Base-by-base conservation (phyloP, 2,888 invertebrate species). In the Terebella lapidaria region DNA sequence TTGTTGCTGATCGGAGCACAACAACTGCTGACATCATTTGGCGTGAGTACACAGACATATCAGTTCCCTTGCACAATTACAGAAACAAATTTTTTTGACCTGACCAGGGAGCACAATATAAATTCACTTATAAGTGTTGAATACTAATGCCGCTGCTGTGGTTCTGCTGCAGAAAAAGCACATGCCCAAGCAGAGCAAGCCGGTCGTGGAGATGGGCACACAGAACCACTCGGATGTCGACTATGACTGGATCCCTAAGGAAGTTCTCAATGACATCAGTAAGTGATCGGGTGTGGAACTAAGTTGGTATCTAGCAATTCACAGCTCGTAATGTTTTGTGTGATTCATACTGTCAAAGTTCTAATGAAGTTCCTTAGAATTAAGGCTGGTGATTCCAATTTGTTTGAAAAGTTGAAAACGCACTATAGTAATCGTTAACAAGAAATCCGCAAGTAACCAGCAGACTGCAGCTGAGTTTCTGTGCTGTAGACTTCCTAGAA, bases 211-310 rank as follows among this genome's bases (percentile, higher is more conserved):
- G 83, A 90, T 92, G 71, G 96, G 96, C 65, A 96, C 96, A 0
- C 76, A 78, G 70, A 89, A 88, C 61, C 87, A 89, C 72, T 70
- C 71, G 18, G 92, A 94, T 81, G 93, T 99, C 2, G 97, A 99
- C 82, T 96, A 92, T 76, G 96, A 99, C 72, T 99, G 99, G 99
- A 85, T 99, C 76, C 97, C 99, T 46, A 89, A 90, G 76, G 92
- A 94, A 81, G 74, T 74, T 24, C 70, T 78, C 20, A 68, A 76
- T 58, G 72, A 70, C 55, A 69, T 75, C 61, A 77, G 76, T 76
- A 69, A 71, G 77, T 75, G 2, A 22, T 20, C n/a, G 18, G 10
- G 15, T 54, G 29, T 52, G 42, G 10, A 35, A 35, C 10, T 35
- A n/a, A n/a, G 4, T 52, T 22, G 25, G 1, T 25, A 53, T 56